These are phyloP conservation scores for Netelia fuscicornis DNA, from an alignment of 2,888 invertebrate species.

Conservation along the genomic window DNA sequence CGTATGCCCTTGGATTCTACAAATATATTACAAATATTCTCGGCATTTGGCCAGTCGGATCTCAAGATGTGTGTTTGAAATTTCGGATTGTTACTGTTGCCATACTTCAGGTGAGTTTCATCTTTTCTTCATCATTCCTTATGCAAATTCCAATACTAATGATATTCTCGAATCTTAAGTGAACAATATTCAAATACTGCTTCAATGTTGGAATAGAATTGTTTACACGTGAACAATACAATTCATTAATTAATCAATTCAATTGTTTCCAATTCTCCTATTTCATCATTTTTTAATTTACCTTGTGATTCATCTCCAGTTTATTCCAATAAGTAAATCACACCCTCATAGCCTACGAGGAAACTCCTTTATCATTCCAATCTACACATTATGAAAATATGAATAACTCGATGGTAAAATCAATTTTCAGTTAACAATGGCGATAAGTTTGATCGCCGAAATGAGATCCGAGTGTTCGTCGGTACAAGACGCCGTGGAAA, in stretches of 20 bases:
- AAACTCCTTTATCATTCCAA: no score
- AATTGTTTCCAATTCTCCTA: no score
- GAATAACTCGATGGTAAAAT: neutral
- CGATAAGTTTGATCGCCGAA: slow-evolving; percentile 57
- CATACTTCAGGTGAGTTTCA: slow-evolving; percentile 45
- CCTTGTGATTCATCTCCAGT: no score
- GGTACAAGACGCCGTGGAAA: slow-evolving; percentile 57
- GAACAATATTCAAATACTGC: no score
- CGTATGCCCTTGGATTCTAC: slow-evolving; percentile 62
- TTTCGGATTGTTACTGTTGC: slow-evolving; percentile 28
- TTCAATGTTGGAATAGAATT: no score
- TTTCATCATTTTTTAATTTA: no score
- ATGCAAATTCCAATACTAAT: no score
- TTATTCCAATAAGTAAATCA: no score
- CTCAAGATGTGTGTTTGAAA: slow-evolving; percentile 40
- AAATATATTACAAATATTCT: slow-evolving; percentile 50
- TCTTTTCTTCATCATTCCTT: neutral
- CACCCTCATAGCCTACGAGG: no score
- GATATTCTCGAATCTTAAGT: no score
- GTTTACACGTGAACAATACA: no score
- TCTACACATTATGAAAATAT: neutral
- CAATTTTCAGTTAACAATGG: slow-evolving; percentile 63
- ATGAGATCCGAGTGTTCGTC: slow-evolving; percentile 60
- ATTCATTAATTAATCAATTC: no score
- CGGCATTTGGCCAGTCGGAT: slow-evolving; percentile 61